Evolutionary conservation across 2,888 invertebrate species (phyloP), one percentile per base, ranked within the genome.

Genomic region (Allacma fusca): DNA sequence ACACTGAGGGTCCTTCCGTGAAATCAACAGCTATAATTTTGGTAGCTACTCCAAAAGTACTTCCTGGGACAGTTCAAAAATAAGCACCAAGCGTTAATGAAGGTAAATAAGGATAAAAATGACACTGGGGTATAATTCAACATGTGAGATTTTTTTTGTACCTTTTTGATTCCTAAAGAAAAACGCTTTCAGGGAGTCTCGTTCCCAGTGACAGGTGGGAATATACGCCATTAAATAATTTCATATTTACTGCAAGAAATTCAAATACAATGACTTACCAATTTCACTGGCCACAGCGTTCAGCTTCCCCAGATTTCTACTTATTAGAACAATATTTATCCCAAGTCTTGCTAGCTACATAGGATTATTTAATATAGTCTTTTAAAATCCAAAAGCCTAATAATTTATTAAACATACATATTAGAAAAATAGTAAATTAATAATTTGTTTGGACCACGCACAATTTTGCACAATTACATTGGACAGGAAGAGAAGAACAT

Each of bases 11-110:
- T 0, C 90, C 92, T 59, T 90, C 89, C 0, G 92, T 91, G 86
- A 96, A 95, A 86, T 97, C 95, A 0, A 92, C 93, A 83, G 91
- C 91, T 76, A 97, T 90, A 26, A 91, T 89, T 87, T 92, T 92
- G 0, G 94, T 93, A 84, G 92, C 89, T 0, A 96, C 94, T 24
- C 23, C 24, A 23, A 34, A 34, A 7, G 34, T 34, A 9, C 34
- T 34, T 34, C 5, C 34, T 34, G n/a, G n/a, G n/a, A n/a, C n/a
- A n/a, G 4, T 34, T 34, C 9, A 34, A 62, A 13, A 62, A 24
- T 21, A 62, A 24, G 62, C 21, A 21, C 23, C 1, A 62, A 62
- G 21, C 26, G 24, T 7, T 16, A n/a, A 16, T 59, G 21, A 7
- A 59, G 5, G 21, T 5, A 59, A 59, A n/a, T 59, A n/a, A n/a